These are phyloP conservation scores for Procavia capensis DNA, from an alignment of 2,113 vertebrate genomes.

Conservation along the genomic window DNA sequence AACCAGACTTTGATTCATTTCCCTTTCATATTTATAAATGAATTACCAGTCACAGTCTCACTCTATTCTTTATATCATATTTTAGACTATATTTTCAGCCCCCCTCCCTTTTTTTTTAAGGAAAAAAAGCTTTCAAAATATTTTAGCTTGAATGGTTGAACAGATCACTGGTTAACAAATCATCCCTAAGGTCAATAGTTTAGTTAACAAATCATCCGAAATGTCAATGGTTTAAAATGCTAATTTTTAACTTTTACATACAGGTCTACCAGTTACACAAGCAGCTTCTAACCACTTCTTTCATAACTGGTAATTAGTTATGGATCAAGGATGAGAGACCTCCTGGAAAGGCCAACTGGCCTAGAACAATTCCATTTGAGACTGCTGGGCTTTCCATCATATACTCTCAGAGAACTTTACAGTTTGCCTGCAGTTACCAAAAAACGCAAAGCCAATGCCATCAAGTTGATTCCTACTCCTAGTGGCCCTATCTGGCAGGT, in stretches of 20 bases:
- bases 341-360: rapidly evolving
- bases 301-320: neutral
- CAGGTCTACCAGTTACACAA: neutral
- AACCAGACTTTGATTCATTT: neutral
- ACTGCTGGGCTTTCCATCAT: neutral
- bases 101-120: neutral
- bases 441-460: too few species aligned
- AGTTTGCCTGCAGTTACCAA: too few species aligned
- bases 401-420: neutral
- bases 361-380: neutral
- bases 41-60: neutral
- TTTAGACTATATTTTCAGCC: neutral
- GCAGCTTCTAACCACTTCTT: neutral
- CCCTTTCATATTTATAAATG: neutral
- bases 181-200: neutral
- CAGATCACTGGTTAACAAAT: neutral
- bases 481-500: too few species aligned
- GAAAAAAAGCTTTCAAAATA: neutral
- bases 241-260: neutral
- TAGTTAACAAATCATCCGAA: neutral
- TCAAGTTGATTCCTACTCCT: too few species aligned
- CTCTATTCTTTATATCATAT: neutral
- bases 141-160: neutral
- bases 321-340: neutral
- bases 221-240: neutral